Base-by-base conservation (phyloP, 1,140 invertebrate genomes). In the Drosophila parvula region DNA sequence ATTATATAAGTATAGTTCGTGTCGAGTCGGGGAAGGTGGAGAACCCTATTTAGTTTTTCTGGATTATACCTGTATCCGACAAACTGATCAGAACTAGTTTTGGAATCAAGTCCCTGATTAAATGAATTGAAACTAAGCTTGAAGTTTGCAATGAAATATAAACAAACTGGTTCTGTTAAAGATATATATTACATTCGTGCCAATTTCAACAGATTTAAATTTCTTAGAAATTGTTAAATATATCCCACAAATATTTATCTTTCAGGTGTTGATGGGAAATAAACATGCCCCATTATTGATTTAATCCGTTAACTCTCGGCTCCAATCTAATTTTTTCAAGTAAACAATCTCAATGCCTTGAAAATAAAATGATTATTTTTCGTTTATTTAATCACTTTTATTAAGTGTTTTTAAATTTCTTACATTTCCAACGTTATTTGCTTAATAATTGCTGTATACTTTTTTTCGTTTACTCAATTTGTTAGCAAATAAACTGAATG, bases 221-320 rank as follows among this genome's bases (percentile, higher is more conserved):
- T 61, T 61, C 50, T 36, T 40, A 6, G 16, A 30, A 62, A 7
- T 56, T 5, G 16, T 5, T 5, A 16, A 40, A 30, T 18, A 14
- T 30, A 22, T 22, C 18, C 8, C 1, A 34, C 32, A 61, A 62
- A 59, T 40, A 62, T 40, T 59, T 30, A n/a, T 8, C 40, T 11
- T n/a, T n/a, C 11, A 30, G 27, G 27, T 62, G 60, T 32, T 59
- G 50, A 62, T 62, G n/a, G 18, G 30, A 51, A 56, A 36, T 30
- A 12, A 57, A 57, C 32, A 22, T 48, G 44, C 44, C 12, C 3
- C 5, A 16, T 12, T 55, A 55, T 55, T 53, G 30, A 11, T 36
- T 36, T 38, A 55, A 55, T 55, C 9, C 14, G 7, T 27, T 53
- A 36, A 53, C 4, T 3, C 12, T 9, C 11, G 16, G 16, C 32